These are phyloP conservation scores for Teleogryllus occipitalis DNA, from an alignment of 1,140 invertebrate species.

Conservation along the genomic window DNA sequence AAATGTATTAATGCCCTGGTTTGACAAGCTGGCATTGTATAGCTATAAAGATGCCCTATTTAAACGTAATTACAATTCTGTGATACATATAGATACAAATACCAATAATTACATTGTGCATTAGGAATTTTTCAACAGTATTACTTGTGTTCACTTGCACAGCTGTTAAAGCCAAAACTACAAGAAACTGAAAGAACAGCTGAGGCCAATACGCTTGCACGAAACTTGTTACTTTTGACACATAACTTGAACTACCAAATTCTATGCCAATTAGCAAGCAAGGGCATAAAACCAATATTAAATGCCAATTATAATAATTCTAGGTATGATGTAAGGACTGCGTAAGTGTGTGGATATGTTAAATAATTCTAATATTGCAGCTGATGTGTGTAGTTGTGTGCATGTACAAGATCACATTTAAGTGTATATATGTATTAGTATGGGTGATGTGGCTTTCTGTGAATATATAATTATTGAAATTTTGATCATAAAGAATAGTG, in stretches of 20 bases:
- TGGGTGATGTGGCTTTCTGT: neutral
- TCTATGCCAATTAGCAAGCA: constrained; percentile 4
- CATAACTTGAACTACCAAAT: neutral
- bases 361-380: neutral
- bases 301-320: constrained; percentile 2
- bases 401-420: neutral
- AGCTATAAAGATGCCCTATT: neutral
- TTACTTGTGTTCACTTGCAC: constrained; percentile 1
- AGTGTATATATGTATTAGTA: neutral
- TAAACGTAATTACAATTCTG: neutral
- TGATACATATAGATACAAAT: neutral
- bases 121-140: neutral
- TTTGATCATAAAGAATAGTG: neutral
- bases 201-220: neutral
- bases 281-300: neutral
- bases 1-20: neutral
- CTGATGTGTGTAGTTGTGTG: neutral
- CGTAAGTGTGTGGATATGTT: neutral
- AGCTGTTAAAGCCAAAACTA: neutral
- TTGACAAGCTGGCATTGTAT: neutral
- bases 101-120: neutral
- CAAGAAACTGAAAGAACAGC: neutral
- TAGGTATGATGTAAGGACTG: neutral
- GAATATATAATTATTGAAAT: no score
- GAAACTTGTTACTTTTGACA: neutral